phyloP scores from a whole-genome alignment of 2,113 vertebrate species.

The Bubo bubo region DNA sequence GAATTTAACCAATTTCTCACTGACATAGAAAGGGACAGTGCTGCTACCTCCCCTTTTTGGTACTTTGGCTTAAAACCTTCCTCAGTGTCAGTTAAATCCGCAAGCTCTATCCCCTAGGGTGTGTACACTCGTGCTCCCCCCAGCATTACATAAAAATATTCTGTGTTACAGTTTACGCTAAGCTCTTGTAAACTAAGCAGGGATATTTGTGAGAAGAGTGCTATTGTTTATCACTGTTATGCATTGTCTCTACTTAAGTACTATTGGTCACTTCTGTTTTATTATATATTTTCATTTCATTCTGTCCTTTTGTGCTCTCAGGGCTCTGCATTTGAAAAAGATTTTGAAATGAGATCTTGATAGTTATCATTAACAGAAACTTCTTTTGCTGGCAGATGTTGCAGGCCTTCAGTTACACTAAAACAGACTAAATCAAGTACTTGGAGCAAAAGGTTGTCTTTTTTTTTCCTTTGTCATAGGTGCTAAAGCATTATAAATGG shows the following conservation, averaged over 20 bases:
- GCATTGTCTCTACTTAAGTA: background rate
- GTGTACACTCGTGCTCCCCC: background rate
- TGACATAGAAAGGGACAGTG: background rate
- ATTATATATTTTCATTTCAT: background rate
- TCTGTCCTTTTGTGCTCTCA: background rate
- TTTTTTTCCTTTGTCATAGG: background rate
- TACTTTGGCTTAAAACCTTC: background rate
- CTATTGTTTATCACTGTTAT: background rate
- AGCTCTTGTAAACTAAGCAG: background rate
- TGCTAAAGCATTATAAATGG: background rate
- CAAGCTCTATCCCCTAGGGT: background rate
- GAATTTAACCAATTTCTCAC: background rate
- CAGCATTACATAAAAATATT: background rate
- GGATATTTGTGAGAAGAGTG: background rate
- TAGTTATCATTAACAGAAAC: background rate
- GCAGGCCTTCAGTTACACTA: background rate
- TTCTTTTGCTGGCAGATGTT: background rate
- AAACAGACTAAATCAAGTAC: background rate
- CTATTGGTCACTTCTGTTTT: background rate
- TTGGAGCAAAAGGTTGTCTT: background rate
- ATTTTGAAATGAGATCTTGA: background rate
- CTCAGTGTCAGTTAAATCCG: background rate
- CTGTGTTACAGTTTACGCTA: background rate
- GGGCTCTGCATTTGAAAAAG: background rate
- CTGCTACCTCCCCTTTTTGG: background rate